These are phyloP conservation scores for Nymphalis polychloros DNA, from an alignment of 2,888 invertebrate species.

Conservation along the genomic window DNA sequence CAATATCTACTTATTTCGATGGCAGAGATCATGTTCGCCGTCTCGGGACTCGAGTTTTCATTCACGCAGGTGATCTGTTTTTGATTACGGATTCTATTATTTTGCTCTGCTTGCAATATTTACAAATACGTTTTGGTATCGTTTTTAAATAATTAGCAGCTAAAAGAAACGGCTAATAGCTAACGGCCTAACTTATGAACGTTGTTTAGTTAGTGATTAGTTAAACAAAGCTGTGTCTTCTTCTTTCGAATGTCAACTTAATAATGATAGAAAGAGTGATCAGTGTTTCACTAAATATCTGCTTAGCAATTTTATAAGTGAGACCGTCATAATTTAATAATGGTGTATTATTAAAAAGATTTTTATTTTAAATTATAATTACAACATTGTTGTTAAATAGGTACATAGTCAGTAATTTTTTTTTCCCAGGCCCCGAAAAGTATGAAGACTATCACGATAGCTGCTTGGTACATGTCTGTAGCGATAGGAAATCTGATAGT, in stretches of 20 bases:
- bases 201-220: too few species aligned
- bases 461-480: conserved; percentile 91
- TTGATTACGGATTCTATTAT: not conserved
- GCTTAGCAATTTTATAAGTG: too few species aligned
- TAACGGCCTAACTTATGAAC: too few species aligned
- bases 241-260: too few species aligned
- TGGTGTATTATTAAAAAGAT: too few species aligned
- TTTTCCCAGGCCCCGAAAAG: conserved; percentile 85
- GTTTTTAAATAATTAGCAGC: not conserved
- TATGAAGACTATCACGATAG: conserved; percentile 92
- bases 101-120: not conserved
- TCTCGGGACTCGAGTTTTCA: conserved; percentile 91
- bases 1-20: conserved; percentile 90
- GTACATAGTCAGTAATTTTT: too few species aligned
- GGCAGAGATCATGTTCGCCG: conserved; percentile 91
- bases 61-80: conserved; percentile 83
- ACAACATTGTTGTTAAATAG: not conserved
- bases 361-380: too few species aligned
- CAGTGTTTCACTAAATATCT: too few species aligned
- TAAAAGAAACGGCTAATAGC: too few species aligned
- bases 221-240: too few species aligned
- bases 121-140: not conserved
- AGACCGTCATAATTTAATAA: too few species aligned
- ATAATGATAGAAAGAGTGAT: too few species aligned
- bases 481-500: conserved; percentile 91